Evolutionary conservation across 2,888 invertebrate species (phyloP), one percentile per base, ranked within the genome.

Genomic region (Minunthozetes semirufus): DNA sequence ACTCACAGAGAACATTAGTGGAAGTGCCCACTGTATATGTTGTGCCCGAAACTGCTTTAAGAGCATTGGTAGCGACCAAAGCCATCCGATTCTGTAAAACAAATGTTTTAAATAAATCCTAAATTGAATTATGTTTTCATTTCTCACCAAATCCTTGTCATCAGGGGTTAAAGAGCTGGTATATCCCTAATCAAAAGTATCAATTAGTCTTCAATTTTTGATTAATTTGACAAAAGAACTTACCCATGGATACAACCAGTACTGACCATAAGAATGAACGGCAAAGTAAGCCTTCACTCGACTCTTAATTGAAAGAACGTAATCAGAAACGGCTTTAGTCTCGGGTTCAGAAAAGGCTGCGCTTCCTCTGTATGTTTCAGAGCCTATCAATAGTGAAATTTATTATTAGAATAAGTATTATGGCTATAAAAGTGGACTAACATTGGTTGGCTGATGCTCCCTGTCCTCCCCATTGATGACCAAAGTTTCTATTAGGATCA

Each of bases 391-490:
- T n/a, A n/a, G n/a, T n/a, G n/a, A n/a, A n/a, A n/a, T n/a, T n/a
- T n/a, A n/a, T 50, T 50, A 50, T n/a, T 50, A n/a, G n/a, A n/a
- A n/a, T n/a, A 50, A 50, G 13, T 50, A 3, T 50, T n/a, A 4
- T 50, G 13, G 50, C 5, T 15, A 19, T 19, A 9, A 19, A 56
- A 6, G 1, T 19, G 19, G 9, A 22, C 25, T 17, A 17, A 61
- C 79, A 80, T 11, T 78, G 79, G 22, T 78, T 76, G 11, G 75
- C 61, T 27, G 78, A 78, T 9, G 78, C 77, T 11, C 79, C 79
- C 8, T 50, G 33, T 53, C 91, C 90, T 59, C 91, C 88, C 93
- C 93, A 95, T 72, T 86, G 84, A 80, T 87, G 87, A 74, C 86
- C 89, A 80, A 88, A 80, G 73, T 80, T 80, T 33, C 80, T 76